Evolutionary conservation across 1,140 invertebrate species (phyloP), one percentile per base, ranked within the genome.

Genomic region (Calliopsis andreniformis): DNA sequence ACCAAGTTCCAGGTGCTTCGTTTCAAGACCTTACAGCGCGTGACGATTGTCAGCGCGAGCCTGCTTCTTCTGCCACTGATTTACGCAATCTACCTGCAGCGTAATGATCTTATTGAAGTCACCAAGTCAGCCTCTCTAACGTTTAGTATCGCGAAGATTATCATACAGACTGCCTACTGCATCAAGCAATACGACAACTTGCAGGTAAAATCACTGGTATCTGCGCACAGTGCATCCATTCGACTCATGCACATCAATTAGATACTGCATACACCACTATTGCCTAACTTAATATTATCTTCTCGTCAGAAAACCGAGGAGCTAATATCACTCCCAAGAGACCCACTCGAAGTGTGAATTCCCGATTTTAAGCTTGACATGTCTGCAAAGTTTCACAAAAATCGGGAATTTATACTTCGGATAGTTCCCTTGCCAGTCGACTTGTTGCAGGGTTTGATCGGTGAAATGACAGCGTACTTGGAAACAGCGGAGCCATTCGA

Each of bases 381-480:
- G n/a, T n/a, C n/a, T n/a, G n/a, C n/a, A n/a, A n/a, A n/a, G n/a
- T n/a, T n/a, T n/a, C n/a, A n/a, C n/a, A n/a, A n/a, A n/a, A n/a
- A n/a, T n/a, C n/a, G n/a, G n/a, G n/a, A n/a, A n/a, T n/a, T n/a
- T n/a, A n/a, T n/a, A n/a, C n/a, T n/a, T n/a, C n/a, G n/a, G n/a
- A n/a, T n/a, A n/a, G n/a, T n/a, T n/a, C n/a, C n/a, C n/a, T n/a
- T n/a, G n/a, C n/a, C n/a, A n/a, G 35, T 5, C 35, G 20, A 23
- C 3, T 1, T 16, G n/a, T 76, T 82, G 10, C 53, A 81, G 79
- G 43, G 30, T 6, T 32, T 62, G 49, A 47, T 73, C n/a, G 69
- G 45, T 2, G 58, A 79, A 28, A 51, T 81, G 35, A 45, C 68
- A 10, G 42, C 42, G 20, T 79, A 23, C 51, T 68, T n/a, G n/a